phyloP scores from a whole-genome alignment of 2,888 invertebrate genomes.

The Ophraella communa region DNA sequence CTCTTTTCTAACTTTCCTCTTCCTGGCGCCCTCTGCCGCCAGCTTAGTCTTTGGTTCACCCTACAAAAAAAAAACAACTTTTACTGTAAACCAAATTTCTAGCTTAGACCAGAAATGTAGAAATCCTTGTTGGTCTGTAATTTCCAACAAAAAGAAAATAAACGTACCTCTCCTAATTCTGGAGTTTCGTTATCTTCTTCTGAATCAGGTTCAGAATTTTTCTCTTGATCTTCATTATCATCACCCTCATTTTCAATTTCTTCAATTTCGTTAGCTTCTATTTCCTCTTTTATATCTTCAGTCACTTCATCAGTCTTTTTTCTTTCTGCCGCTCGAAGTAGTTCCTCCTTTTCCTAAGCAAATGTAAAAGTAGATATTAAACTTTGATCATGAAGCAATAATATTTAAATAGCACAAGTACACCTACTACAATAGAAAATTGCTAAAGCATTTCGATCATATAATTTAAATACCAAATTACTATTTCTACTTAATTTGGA shows the following conservation, averaged over 20 bases:
- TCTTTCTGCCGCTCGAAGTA: conserved; percentile 61
- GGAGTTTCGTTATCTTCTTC: conserved; percentile 49
- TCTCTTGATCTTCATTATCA: conserved; percentile 52
- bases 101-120: no score
- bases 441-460: no score
- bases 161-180: conserved; percentile 23
- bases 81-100: no score
- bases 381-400: no score
- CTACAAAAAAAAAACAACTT: conserved; percentile 22
- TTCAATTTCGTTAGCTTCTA: conserved; percentile 53
- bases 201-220: conserved; percentile 50
- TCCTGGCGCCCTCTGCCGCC: conserved; percentile 51
- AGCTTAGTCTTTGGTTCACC: conserved; percentile 34
- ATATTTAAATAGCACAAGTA: no score
- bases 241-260: conserved; percentile 53
- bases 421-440: no score
- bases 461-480: no score
- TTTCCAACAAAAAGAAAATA: no score
- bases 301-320: conserved; percentile 78
- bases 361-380: neutral
- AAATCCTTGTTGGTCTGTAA: no score
- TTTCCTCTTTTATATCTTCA: conserved; percentile 66
- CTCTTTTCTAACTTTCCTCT: conserved; percentile 56
- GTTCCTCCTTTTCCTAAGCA: conserved; percentile 59
- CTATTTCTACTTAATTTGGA: no score